Conservation (phyloP, 2,888 invertebrate genomes). For the Euspilapteryx auroguttella region DNA sequence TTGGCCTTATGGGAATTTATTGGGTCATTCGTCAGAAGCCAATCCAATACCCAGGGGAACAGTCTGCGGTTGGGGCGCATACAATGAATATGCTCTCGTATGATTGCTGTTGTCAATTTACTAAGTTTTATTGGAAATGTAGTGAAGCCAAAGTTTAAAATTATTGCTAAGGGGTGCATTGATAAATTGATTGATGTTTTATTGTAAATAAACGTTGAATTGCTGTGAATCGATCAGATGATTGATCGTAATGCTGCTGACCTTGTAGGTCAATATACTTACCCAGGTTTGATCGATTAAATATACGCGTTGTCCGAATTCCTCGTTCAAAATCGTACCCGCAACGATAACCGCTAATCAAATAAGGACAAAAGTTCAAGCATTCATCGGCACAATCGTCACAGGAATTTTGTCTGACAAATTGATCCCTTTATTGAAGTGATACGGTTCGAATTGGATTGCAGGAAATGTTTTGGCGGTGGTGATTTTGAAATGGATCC, state of each 20-base stretch:
- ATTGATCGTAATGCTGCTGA: too few relatives aligned
- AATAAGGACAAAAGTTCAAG: conserved; percentile 54
- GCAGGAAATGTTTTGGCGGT: conserved; percentile 18
- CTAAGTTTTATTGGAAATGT: conserved; percentile 16
- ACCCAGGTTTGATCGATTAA: too few relatives aligned
- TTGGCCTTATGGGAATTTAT: conserved; percentile 55
- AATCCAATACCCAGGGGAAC: conserved; percentile 38
- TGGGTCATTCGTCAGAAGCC: conserved; percentile 53
- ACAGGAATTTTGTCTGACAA: conserved; percentile 31
- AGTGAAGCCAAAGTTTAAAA: too few relatives aligned
- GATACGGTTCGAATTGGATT: conserved; percentile 41
- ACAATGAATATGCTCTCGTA: conserved; percentile 32
- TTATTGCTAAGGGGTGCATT: too few relatives aligned
- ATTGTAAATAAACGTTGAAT: too few relatives aligned
- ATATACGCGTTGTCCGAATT: too few relatives aligned
- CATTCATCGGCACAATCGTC: conserved; percentile 37
- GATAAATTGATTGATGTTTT: too few relatives aligned
- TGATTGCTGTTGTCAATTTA: conserved; percentile 40
- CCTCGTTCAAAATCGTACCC: conserved; percentile 32
- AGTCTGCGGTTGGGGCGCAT: conserved; percentile 55
- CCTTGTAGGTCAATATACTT: too few relatives aligned
- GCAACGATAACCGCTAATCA: conserved; percentile 44
- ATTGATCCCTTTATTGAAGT: conserved; percentile 37
- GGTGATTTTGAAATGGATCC: conserved; percentile 16
- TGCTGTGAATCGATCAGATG: too few relatives aligned